These are phyloP conservation scores for Pluvianellus socialis DNA, from an alignment of 2,113 vertebrate species.

Conservation along the genomic window DNA sequence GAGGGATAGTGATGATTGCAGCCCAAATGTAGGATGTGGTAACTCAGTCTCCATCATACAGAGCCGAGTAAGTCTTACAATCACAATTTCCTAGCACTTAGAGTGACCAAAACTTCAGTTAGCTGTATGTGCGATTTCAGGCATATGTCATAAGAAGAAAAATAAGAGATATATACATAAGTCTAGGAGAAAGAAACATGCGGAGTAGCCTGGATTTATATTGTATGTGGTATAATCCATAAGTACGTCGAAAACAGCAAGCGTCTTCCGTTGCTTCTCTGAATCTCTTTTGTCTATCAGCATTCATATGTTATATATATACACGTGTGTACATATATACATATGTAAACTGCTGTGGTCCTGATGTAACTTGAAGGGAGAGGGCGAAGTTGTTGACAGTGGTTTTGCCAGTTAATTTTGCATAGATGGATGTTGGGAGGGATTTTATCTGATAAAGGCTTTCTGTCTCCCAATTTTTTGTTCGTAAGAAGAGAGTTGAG, in stretches of 20 bases:
- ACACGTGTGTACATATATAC: rapidly evolving
- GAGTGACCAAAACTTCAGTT: not conserved
- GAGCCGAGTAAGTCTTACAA: not conserved
- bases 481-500: not conserved
- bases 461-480: not conserved
- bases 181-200: not conserved
- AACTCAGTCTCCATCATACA: not conserved
- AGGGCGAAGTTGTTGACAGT: not conserved
- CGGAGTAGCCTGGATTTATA: not conserved
- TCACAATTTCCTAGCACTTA: not conserved
- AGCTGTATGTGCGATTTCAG: not conserved
- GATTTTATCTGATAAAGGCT: not conserved
- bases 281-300: not conserved
- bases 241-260: not conserved
- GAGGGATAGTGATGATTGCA: not conserved
- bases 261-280: not conserved
- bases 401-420: not conserved
- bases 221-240: not conserved
- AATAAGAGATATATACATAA: not conserved
- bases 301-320: not conserved
- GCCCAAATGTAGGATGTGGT: not conserved
- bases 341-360: not conserved
- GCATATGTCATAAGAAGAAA: not conserved
- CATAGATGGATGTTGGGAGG: not conserved
- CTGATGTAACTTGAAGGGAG: not conserved